Percentiles rank a stretch among this genome's conserved stretches.
Conservation (phyloP, 2,797 vertebrate genomes). For the Xyrichtys novacula region DNA sequence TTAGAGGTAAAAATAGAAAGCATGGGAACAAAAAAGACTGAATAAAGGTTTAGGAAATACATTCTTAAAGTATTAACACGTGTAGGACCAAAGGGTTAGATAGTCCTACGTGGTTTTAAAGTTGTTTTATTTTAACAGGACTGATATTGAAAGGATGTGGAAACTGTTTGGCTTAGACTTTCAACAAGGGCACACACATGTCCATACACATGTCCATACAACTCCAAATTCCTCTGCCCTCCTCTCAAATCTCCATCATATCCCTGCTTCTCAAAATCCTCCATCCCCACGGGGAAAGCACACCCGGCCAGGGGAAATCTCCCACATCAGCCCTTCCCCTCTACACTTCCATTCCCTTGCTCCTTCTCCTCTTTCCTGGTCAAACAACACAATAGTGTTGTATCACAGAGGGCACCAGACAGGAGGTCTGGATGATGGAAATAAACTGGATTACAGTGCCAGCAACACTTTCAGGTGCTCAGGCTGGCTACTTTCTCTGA, state of each 20-base stretch:
- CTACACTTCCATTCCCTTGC: constrained; percentile 26
- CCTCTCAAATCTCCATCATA: constrained; percentile 68
- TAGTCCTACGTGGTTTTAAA: no score
- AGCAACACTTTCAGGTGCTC: constrained; percentile 69
- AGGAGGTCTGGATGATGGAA: constrained; percentile 59
- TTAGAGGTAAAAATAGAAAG: constrained; percentile 9
- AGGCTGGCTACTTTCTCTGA: constrained; percentile 45
- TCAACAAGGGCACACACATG: constrained; percentile 7
- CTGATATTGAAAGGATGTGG: neutral
- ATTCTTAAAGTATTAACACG: neutral
- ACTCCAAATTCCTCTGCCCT: constrained; percentile 27
- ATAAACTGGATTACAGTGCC: constrained; percentile 52
- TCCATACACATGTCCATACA: constrained; percentile 18
- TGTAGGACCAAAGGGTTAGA: no score
- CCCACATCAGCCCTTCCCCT: constrained; percentile 58
- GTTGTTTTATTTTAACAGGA: no score
- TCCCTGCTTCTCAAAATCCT: constrained; percentile 76
- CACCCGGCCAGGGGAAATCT: constrained; percentile 66
- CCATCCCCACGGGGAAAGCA: constrained; percentile 71
- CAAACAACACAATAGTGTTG: constrained; percentile 76
- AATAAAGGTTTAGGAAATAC: neutral
- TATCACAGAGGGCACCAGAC: constrained; percentile 70
- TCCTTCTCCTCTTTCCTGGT: constrained; percentile 75
- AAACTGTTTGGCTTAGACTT: neutral
- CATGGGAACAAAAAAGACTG: neutral